These are phyloP conservation scores for Nilaparvata lugens DNA, from an alignment of 1,140 invertebrate species.

Conservation along the genomic window DNA sequence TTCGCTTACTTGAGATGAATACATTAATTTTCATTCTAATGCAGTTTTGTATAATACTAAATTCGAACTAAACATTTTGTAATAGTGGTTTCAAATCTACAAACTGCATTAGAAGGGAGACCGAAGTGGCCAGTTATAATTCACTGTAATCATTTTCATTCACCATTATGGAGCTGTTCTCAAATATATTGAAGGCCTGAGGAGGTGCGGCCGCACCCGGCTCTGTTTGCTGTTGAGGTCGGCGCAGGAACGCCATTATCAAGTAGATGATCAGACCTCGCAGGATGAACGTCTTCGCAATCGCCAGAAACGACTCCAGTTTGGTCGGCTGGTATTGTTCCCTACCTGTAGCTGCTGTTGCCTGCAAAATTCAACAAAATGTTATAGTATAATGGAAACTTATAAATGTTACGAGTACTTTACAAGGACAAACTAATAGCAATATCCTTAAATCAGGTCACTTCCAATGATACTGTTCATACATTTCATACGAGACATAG, in stretches of 20 bases:
- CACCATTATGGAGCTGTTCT: constrained; percentile 70
- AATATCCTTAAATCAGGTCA: too few species aligned
- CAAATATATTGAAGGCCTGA: constrained; percentile 70
- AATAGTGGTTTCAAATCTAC: not conserved
- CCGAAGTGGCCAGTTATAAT: not conserved
- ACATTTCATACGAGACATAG: too few species aligned
- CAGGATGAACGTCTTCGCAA: constrained; percentile 73
- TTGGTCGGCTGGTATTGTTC: constrained; percentile 9
- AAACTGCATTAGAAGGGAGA: not conserved
- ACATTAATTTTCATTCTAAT: too few species aligned
- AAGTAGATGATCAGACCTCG: constrained; percentile 90
- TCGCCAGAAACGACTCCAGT: constrained; percentile 58
- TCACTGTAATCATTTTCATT: constrained; percentile 18
- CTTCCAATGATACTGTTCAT: too few species aligned
- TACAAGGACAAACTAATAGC: too few species aligned
- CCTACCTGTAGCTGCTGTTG: not conserved
- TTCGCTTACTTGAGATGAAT: not conserved
- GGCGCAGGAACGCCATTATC: constrained; percentile 81
- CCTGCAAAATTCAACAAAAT: too few species aligned
- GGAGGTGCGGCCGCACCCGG: constrained; percentile 30
- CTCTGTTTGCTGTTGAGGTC: constrained; percentile 39
- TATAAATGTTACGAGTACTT: too few species aligned
- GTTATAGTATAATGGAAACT: too few species aligned
- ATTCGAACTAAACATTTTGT: not conserved
- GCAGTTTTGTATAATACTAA: not conserved